These are phyloP conservation scores for Apamea sordens DNA, from an alignment of 2,888 invertebrate genomes.

Conservation along the genomic window DNA sequence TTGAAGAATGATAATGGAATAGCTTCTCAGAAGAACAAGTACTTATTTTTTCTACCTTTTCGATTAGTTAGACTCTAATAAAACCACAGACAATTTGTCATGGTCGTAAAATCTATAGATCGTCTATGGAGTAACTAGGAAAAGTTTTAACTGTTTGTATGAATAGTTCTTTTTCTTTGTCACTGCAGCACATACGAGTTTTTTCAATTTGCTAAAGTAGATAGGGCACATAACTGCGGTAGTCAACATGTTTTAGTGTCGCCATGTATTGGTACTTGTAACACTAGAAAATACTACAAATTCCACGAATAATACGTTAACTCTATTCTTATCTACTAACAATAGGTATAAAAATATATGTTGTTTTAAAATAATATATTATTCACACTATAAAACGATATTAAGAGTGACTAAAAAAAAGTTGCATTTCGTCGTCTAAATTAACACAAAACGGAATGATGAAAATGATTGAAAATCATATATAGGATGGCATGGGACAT, in stretches of 20 bases:
- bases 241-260: constrained; percentile 33
- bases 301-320: constrained; percentile 38
- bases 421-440: neutral
- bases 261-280: constrained; percentile 6
- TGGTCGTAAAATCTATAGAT: constrained; percentile 48
- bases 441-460: neutral
- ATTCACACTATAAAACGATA: too few relatives aligned
- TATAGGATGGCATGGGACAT: too few relatives aligned
- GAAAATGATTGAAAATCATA: neutral
- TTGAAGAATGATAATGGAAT: neutral
- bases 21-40: constrained; percentile 23
- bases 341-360: neutral
- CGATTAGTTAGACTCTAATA: constrained; percentile 17
- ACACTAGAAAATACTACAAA: constrained; percentile 33
- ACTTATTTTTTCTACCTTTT: neutral
- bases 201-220: constrained; percentile 59
- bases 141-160: neutral
- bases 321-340: constrained; percentile 12
- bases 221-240: constrained; percentile 67
- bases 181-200: constrained; percentile 52
- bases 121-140: constrained; percentile 11
- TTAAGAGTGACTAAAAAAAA: neutral
- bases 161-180: constrained; percentile 34
- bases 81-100: constrained; percentile 57
- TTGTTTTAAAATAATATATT: neutral